Evolutionary conservation across 1,140 invertebrate species (phyloP).

Genomic region (Zaprionus nigranus): DNA sequence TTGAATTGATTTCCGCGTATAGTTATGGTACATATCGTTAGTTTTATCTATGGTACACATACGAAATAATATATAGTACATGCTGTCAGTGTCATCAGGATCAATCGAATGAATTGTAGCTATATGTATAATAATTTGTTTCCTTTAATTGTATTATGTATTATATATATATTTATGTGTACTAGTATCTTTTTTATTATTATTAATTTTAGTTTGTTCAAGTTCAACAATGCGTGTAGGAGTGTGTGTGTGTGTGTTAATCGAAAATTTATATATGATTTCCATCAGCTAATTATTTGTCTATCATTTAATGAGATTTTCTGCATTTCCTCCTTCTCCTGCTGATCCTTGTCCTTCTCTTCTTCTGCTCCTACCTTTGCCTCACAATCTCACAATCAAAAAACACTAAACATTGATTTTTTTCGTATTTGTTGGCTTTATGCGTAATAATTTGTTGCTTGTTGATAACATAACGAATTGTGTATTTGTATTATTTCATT

Average conservation of each 20-base stretch:
- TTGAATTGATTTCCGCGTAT: constrained; percentile 29
- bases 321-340: neutral
- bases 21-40: constrained; percentile 36
- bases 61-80: constrained; percentile 72
- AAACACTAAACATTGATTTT: constrained; percentile 79
- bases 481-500: constrained; percentile 70
- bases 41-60: constrained; percentile 72
- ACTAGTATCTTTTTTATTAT: constrained; percentile 31
- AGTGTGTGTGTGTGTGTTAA: constrained; percentile 24
- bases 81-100: constrained; percentile 31
- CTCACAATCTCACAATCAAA: constrained; percentile 62
- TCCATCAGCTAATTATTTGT: constrained; percentile 76
- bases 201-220: constrained; percentile 63
- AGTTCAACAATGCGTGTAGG: constrained; percentile 59
- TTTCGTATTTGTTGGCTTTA: constrained; percentile 54
- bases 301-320: constrained; percentile 81
- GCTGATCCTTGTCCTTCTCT: constrained; percentile 7
- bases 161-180: constrained; percentile 22
- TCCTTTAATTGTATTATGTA: constrained; percentile 34
- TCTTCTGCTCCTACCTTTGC: constrained; percentile 6
- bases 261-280: constrained; percentile 42
- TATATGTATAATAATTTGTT: constrained; percentile 63
- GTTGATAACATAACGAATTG: constrained; percentile 73
- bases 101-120: constrained; percentile 70
- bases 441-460: constrained; percentile 72